Evolutionary conservation across 1,140 invertebrate genomes (phyloP), one percentile per base, ranked within the genome.

Genomic region (Aporrectodea caliginosa): DNA sequence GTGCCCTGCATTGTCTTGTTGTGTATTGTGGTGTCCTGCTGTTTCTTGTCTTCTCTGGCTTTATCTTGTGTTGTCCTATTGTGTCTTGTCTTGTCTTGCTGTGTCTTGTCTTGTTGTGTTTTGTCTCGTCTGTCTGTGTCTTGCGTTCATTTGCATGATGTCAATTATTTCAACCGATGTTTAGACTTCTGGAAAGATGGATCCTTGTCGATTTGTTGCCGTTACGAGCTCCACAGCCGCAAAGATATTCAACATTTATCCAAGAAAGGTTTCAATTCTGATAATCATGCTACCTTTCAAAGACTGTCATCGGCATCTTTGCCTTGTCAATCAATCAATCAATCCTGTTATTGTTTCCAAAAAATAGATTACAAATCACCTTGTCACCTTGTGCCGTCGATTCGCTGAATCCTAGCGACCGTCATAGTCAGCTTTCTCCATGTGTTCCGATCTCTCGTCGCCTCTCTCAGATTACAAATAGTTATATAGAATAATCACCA

Each of bases 211-310:
- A 82, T 99, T 98, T 92, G 98, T 99, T 22, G 94, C 96, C 16
- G 93, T 99, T 0, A 99, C 97, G 0, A 98, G 95, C 87, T 92
- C 96, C 1, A 98, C 94, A 85, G 96, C 98, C 30, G 98, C 98
- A 0, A 98, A 96, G 90, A 93, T 99, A 78, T 99, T 99, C 89
- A 99, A 99, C 89, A 90, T 99, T 71, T 99, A 97, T 89, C 98
- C 98, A 14, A 92, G 92, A 87, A 99, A 99, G 88, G 92, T 91
- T 16, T 70, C 27, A 2, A 77, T 33, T 32, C n/a, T 1, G 30
- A 78, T n/a, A n/a, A n/a, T n/a, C n/a, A n/a, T n/a, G n/a, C n/a
- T n/a, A n/a, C n/a, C n/a, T n/a, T n/a, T n/a, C n/a, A n/a, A n/a
- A n/a, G n/a, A n/a, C n/a, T n/a, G n/a, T n/a, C n/a, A n/a, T n/a